phyloP scores from a whole-genome alignment of 2,797 vertebrate species.

The Gymnothorax javanicus region DNA sequence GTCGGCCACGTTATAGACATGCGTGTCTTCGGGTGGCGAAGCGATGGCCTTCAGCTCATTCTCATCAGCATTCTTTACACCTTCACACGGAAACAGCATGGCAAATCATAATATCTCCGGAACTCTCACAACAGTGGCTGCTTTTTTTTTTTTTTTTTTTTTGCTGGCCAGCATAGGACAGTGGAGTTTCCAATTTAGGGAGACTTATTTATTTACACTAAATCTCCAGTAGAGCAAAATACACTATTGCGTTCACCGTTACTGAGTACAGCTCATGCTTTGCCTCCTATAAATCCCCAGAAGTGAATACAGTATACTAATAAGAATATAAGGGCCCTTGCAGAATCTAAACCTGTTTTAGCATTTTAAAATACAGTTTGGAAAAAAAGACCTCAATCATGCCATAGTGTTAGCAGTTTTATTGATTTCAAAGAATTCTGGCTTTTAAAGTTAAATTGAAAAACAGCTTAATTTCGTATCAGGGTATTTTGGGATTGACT shows the following conservation, averaged over 20 bases:
- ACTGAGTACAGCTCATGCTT: not conserved
- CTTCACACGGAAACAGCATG: constrained; percentile 60
- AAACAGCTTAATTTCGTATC: not conserved
- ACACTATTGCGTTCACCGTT: not conserved
- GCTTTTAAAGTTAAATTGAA: not conserved
- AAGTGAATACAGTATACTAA: not conserved
- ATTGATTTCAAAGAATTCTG: not conserved
- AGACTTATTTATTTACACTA: not conserved
- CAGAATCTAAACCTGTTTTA: not conserved
- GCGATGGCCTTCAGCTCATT: constrained; percentile 90
- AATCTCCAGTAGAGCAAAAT: not conserved
- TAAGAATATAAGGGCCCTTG: not conserved
- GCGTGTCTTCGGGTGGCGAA: constrained; percentile 85
- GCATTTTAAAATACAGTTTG: not conserved
- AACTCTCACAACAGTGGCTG: no score
- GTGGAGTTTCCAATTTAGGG: not conserved
- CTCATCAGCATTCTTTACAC: constrained; percentile 94
- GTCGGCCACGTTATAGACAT: constrained; percentile 93
- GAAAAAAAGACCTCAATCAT: not conserved
- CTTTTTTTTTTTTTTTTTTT: not conserved
- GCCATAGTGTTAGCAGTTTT: not conserved
- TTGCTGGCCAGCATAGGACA: not conserved
- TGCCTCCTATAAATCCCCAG: not conserved
- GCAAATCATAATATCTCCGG: not conserved
- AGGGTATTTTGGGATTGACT: not conserved